Evolutionary conservation across 2,888 invertebrate species (phyloP).

Genomic region (Salpingus planirostris): DNA sequence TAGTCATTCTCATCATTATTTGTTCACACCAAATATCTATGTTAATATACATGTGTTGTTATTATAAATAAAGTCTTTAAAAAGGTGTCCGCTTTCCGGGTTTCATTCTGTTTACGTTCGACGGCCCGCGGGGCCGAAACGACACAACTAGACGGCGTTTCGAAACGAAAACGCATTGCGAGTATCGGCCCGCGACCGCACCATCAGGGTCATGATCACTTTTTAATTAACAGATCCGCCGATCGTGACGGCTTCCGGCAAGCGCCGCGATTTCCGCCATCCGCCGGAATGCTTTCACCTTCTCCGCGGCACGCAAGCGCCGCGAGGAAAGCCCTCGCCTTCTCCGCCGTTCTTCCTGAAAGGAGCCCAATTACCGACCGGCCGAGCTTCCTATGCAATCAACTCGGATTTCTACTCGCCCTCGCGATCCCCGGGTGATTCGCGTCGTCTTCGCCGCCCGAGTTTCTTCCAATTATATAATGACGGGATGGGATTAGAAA

Average conservation of each 20-base stretch:
- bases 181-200: no score
- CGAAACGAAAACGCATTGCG: constrained; percentile 1
- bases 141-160: background rate
- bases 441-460: no score
- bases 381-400: no score
- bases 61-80: constrained; percentile 34
- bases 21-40: constrained; percentile 44
- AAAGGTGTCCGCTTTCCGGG: constrained; percentile 7
- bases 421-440: no score
- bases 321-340: no score
- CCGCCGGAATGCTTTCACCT: no score
- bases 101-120: background rate
- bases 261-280: background rate
- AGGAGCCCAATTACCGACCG: no score
- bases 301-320: no score
- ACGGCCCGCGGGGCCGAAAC: background rate
- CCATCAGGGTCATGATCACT: constrained; percentile 13
- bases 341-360: no score
- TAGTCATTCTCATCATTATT: constrained; percentile 38
- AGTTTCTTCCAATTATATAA: constrained; percentile 12
- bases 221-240: background rate
- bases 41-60: constrained; percentile 45
- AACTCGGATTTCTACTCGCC: no score
- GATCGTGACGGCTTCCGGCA: constrained; percentile 12
- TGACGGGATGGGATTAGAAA: constrained; percentile 10